A percentile compares a stretch with the other conserved stretches of the same genome.
Conservation (phyloP, 1,140 invertebrate species). For the Contarinia nasturtii region DNA sequence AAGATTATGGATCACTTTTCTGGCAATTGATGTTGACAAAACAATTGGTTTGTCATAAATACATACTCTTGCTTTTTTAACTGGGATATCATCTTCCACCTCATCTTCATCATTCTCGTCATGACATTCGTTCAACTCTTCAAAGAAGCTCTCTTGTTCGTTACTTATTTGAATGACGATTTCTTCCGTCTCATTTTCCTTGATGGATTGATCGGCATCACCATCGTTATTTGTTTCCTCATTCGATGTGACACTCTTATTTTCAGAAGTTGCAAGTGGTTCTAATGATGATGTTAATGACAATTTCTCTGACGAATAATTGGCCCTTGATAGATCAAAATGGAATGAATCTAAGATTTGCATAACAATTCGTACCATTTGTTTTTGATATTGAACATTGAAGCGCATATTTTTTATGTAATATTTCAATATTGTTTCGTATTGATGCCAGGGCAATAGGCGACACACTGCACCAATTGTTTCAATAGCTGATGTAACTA, state of each 20-base stretch:
- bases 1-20: constrained; percentile 48
- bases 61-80: constrained; percentile 3
- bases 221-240: constrained; percentile 17
- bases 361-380: constrained; percentile 60
- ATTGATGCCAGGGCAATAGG: constrained; percentile 70
- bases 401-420: constrained; percentile 57
- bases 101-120: constrained; percentile 13
- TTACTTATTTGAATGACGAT: constrained; percentile 1
- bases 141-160: constrained; percentile 7
- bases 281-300: constrained; percentile 9
- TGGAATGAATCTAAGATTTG: constrained; percentile 81
- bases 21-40: constrained; percentile 47
- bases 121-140: constrained; percentile 13
- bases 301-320: constrained; percentile 11
- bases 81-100: constrained; percentile 15
- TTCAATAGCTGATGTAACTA: constrained; percentile 71
- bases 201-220: constrained; percentile 11
- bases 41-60: constrained; percentile 6
- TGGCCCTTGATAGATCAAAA: constrained; percentile 60
- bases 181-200: constrained; percentile 13
- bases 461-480: constrained; percentile 52
- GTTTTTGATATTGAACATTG: constrained; percentile 57
- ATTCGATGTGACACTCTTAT: constrained; percentile 12
- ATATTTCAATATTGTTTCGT: constrained; percentile 56
- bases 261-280: constrained; percentile 9